phyloP scores from a whole-genome alignment of 2,888 invertebrate species.

The Drosophila lacicola region DNA sequence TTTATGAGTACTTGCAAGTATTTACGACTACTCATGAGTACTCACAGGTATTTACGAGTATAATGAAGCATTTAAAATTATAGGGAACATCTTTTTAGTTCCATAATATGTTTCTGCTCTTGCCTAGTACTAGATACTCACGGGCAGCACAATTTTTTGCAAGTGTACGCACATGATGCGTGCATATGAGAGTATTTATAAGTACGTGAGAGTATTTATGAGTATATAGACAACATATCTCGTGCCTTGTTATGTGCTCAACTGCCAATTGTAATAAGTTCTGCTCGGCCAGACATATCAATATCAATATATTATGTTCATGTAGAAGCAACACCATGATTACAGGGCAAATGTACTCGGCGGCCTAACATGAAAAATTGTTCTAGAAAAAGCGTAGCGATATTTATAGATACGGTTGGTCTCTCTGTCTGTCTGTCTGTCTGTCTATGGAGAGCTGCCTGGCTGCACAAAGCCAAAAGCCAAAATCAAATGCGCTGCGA shows the following conservation, averaged over 20 bases:
- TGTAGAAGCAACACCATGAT: slow-evolving; percentile 11
- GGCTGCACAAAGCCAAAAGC: slow-evolving; percentile 23
- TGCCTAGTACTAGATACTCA: too few species aligned
- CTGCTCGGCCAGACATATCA: slow-evolving; percentile 20
- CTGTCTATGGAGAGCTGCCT: slow-evolving; percentile 5
- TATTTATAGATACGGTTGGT: slow-evolving; percentile 48
- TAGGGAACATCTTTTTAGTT: too few species aligned
- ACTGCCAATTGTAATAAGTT: slow-evolving; percentile 22
- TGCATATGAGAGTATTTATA: too few species aligned
- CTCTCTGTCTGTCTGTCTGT: background rate
- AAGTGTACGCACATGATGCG: background rate
- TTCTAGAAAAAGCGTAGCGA: slow-evolving; percentile 30
- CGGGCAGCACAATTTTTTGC: background rate
- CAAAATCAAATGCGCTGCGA: slow-evolving; percentile 49
- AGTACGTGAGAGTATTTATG: background rate
- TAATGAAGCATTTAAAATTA: too few species aligned
- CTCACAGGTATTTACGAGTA: too few species aligned
- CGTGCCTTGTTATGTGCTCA: slow-evolving; percentile 9
- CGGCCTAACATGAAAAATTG: slow-evolving; percentile 43
- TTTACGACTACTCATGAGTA: too few species aligned
- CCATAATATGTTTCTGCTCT: background rate
- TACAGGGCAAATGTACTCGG: slow-evolving; percentile 8
- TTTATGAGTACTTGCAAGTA: too few species aligned
- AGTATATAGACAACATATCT: background rate
- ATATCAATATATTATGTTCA: slow-evolving; percentile 30